phyloP scores from a whole-genome alignment of 2,113 vertebrate species.

The Chrysochloris asiatica region DNA sequence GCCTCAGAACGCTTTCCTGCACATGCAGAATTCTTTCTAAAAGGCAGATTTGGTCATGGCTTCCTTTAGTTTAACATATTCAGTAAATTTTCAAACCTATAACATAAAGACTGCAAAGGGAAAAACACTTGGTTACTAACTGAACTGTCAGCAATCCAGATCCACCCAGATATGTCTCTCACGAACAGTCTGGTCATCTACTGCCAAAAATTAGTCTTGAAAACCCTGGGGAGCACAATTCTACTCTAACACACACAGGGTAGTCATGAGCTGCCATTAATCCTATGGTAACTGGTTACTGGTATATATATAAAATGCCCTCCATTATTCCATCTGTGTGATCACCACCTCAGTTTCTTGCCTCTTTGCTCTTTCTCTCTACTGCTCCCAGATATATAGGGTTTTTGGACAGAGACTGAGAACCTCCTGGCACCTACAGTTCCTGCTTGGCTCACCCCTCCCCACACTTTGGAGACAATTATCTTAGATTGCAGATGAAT shows the following conservation, averaged over 20 bases:
- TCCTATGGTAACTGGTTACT: not conserved
- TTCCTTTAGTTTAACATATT: conserved; percentile 1
- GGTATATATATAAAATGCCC: not conserved
- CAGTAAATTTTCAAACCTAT: not conserved
- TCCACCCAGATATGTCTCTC: not conserved
- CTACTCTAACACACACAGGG: not conserved
- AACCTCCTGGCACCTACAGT: not conserved
- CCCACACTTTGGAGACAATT: not conserved
- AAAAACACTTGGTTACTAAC: not conserved
- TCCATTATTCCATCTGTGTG: not conserved
- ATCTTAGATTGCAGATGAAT: conserved; percentile 40
- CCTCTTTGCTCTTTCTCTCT: not conserved
- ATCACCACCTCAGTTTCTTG: not conserved
- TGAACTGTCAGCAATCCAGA: not conserved
- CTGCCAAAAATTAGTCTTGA: not conserved
- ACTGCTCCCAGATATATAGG: not conserved
- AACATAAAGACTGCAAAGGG: not conserved
- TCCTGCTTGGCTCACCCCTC: not conserved
- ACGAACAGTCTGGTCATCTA: not conserved
- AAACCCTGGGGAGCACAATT: not conserved
- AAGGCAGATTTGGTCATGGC: not conserved
- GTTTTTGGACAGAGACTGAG: not conserved
- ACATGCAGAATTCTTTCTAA: not conserved
- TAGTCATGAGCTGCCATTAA: not conserved
- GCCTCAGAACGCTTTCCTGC: not conserved